A percentile compares a stretch with the other conserved stretches of the same genome.
Conservation (phyloP, 2,888 invertebrate species). For the Acheta domesticus region DNA sequence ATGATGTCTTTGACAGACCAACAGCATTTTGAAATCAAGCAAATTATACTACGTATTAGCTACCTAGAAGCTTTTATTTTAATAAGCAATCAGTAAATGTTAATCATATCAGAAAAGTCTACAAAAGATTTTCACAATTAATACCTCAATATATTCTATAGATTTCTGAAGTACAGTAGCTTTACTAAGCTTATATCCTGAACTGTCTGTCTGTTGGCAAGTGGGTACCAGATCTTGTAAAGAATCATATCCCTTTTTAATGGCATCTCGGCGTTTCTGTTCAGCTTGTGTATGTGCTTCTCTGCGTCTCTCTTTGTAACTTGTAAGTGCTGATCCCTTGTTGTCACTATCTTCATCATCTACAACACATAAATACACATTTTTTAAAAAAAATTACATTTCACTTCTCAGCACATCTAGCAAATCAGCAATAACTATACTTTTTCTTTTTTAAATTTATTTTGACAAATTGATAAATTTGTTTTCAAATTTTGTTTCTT, state of each 20-base stretch:
- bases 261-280: slow-evolving; percentile 93
- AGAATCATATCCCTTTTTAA: slow-evolving; percentile 94
- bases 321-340: slow-evolving; percentile 60
- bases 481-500: too few species aligned
- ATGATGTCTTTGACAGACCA: too few species aligned
- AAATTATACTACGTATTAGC: too few species aligned
- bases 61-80: too few species aligned
- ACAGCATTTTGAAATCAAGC: too few species aligned
- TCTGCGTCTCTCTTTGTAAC: slow-evolving; percentile 87
- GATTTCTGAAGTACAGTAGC: slow-evolving; percentile 93
- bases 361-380: slow-evolving; percentile 40
- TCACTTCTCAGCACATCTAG: too few species aligned
- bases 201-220: slow-evolving; percentile 87
- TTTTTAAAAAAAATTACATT: too few species aligned
- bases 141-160: slow-evolving; percentile 74
- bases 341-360: slow-evolving; percentile 61
- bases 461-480: background rate
- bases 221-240: slow-evolving; percentile 90
- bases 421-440: too few species aligned
- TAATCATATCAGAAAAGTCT: too few species aligned
- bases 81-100: too few species aligned
- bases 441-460: too few species aligned
- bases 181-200: slow-evolving; percentile 92
- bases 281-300: slow-evolving; percentile 97
- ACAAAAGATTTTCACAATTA: background rate